Evolutionary conservation across 2,888 invertebrate species (phyloP), one percentile per base, ranked within the genome.

Genomic region (Pseudococcus longispinus): DNA sequence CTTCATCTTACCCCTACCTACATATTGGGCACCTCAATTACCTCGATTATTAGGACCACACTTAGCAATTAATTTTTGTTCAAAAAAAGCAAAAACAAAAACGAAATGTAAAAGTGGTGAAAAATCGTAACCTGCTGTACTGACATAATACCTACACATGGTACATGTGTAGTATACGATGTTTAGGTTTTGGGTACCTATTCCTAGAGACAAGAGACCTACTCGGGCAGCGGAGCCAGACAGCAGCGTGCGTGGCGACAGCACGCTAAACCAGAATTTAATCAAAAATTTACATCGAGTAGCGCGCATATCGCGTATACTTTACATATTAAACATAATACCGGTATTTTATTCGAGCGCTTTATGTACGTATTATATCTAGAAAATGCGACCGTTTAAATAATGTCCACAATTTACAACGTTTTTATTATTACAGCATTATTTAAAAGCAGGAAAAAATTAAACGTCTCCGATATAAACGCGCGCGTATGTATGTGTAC

Each of bases 361-460:
- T 37, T 37, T 37, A 37, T 9, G 32, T 26, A 70, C 15, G 29
- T 29, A 26, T 29, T 60, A n/a, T 60, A 60, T 74, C 32, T 32
- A 32, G 32, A 74, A 74, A 74, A 74, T 74, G 29, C 32, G 74
- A 74, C 32, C 29, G 32, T 74, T 74, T 32, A 74, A 74, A 74
- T 37, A 37, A 74, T 74, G 74, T 74, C 74, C 32, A 74, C 29
- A 74, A 74, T 74, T 74, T 74, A 74, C 74, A 74, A 32, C 32
- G 29, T 74, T 74, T 32, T 74, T 60, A 74, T 37, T 29, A 60
- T 60, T 60, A 60, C 23, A 23, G 23, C 60, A 9, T 60, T 60
- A 60, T 60, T 74, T 37, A 37, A 74, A 37, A 74, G 32, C 32
- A 8, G 32, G 32, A 32, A 74, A 74, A 74, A 74, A 70, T 70